phyloP scores from a whole-genome alignment of 2,113 vertebrate genomes.

The Carollia perspicillata region DNA sequence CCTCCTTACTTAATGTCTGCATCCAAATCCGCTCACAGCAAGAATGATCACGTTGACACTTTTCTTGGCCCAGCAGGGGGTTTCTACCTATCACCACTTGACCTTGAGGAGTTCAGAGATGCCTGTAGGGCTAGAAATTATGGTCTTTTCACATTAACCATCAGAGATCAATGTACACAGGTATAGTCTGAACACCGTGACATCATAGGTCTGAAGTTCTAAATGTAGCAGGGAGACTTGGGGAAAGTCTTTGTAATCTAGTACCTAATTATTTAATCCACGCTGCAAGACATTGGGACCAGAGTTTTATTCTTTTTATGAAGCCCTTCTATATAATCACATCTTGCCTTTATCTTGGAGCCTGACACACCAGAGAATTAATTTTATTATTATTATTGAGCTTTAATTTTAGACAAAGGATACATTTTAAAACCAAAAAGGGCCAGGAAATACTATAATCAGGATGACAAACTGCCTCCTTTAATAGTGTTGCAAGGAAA shows the following conservation, averaged over 20 bases:
- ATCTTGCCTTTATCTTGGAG: not conserved
- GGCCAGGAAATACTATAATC: not conserved
- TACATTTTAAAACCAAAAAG: not conserved
- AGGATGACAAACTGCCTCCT: not conserved
- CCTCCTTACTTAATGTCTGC: not conserved
- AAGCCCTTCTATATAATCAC: slow-evolving; percentile 10
- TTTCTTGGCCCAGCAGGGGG: not conserved
- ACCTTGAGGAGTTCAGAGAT: not conserved
- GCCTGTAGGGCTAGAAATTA: not conserved
- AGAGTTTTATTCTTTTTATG: slow-evolving; percentile 15
- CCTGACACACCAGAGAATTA: not conserved
- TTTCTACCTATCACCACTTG: not conserved
- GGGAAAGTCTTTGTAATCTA: not conserved
- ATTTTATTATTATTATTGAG: not conserved
- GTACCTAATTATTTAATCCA: not conserved
- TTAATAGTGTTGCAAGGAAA: not conserved
- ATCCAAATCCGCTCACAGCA: not conserved
- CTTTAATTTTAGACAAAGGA: slow-evolving; percentile 39
- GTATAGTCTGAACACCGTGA: not conserved
- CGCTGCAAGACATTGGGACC: not conserved
- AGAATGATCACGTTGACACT: not conserved
- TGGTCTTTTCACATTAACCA: not conserved
- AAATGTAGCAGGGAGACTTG: not conserved
- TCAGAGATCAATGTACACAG: not conserved
- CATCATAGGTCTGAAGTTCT: not conserved